Evolutionary conservation across 2,797 vertebrate species (phyloP).

Genomic region (Momotus momota): DNA sequence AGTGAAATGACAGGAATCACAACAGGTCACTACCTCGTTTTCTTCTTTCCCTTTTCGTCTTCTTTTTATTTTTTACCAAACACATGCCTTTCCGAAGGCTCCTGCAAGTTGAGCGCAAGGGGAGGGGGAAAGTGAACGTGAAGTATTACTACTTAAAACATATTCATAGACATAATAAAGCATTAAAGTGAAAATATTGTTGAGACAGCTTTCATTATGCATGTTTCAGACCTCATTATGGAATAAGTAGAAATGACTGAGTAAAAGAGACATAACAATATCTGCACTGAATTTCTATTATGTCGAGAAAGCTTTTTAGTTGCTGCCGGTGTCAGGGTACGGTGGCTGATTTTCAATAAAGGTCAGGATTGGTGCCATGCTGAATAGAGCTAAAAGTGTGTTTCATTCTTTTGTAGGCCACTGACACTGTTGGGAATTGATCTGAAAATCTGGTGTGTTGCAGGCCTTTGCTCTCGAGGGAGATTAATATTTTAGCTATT

Average conservation of each 20-base stretch:
- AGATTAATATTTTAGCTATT: conserved; percentile 90
- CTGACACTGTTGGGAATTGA: conserved; percentile 86
- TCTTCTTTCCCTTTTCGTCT: conserved; percentile 4
- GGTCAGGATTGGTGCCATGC: conserved; percentile 84
- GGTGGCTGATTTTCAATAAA: conserved; percentile 84
- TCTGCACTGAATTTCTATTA: conserved; percentile 93
- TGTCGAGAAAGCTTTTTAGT: conserved; percentile 84
- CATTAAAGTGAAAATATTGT: conserved; percentile 96
- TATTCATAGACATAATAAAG: conserved; percentile 91
- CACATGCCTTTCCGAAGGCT: conserved; percentile 61
- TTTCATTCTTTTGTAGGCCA: conserved; percentile 84
- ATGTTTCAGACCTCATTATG: conserved; percentile 91
- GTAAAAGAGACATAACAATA: conserved; percentile 86
- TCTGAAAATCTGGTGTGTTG: conserved; percentile 85
- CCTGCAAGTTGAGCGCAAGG: conserved; percentile 34
- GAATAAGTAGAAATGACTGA: conserved; percentile 93
- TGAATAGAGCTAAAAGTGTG: conserved; percentile 85
- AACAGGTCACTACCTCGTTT: conserved; percentile 53
- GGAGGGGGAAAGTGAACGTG: conserved; percentile 50
- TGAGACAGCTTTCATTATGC: conserved; percentile 96
- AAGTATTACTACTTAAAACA: conserved; percentile 87
- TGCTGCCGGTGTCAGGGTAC: conserved; percentile 81
- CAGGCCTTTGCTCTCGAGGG: conserved; percentile 84
- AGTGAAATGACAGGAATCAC: conserved; percentile 45
- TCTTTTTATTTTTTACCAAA: conserved; percentile 1